Conservation (phyloP, 64 coral and sea anemone genomes). For the Pocillopora damicornis region DNA sequence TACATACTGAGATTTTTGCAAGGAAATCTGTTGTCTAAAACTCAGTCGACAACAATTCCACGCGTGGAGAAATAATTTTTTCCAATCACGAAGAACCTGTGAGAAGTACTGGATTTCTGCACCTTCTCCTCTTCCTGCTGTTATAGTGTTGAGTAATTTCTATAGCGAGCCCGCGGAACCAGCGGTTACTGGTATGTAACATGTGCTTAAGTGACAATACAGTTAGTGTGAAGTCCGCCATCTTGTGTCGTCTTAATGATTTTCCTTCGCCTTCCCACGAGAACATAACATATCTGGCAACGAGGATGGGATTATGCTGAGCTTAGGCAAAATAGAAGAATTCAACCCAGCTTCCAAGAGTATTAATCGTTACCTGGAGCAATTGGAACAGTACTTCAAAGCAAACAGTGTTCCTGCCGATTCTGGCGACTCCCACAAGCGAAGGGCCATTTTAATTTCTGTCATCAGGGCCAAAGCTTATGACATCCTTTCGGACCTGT, state of each 20-base stretch:
- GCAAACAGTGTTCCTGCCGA: slow-evolving; percentile 37
- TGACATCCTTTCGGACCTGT: slow-evolving; percentile 34
- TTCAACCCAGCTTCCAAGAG: slow-evolving; percentile 48
- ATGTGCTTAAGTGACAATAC: neutral
- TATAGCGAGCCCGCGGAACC: neutral
- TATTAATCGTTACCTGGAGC: slow-evolving; percentile 51
- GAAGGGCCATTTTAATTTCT: slow-evolving; percentile 7
- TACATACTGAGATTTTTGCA: too few relatives aligned
- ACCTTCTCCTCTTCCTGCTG: neutral
- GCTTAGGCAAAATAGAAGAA: slow-evolving; percentile 47
- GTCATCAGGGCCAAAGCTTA: slow-evolving; percentile 1
- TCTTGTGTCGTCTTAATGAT: neutral
- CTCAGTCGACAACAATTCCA: too few relatives aligned
- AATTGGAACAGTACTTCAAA: slow-evolving; percentile 46
- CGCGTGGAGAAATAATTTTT: too few relatives aligned
- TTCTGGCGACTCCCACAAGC: neutral
- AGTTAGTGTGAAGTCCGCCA: neutral
- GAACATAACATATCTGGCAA: neutral
- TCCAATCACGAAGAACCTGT: too few relatives aligned
- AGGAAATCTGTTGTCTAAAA: too few relatives aligned
- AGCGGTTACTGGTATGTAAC: neutral
- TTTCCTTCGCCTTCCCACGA: neutral
- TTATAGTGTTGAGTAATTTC: neutral
- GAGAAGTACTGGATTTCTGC: too few relatives aligned
- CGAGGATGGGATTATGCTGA: neutral